Evolutionary conservation across 2,113 vertebrate species (phyloP).

Genomic region (Mirza zaza): DNA sequence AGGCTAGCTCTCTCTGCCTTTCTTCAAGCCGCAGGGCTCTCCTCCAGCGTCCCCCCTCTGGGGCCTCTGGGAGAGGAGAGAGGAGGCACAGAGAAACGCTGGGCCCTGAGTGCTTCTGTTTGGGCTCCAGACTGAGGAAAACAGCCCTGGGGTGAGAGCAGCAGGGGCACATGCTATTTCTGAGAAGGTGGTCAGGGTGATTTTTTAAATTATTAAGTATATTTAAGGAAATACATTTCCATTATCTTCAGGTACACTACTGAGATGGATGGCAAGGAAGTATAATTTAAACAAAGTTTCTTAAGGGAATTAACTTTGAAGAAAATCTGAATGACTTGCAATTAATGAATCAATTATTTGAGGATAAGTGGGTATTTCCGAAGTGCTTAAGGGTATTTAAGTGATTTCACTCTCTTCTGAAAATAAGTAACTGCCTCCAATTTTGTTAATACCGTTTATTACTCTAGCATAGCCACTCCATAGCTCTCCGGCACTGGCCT

Average conservation of each 20-base stretch:
- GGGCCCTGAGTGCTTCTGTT: neutral
- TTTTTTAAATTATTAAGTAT: neutral
- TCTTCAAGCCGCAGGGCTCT: neutral
- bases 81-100: neutral
- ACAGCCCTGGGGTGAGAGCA: neutral
- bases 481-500: neutral
- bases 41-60: too few species aligned
- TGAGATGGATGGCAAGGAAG: neutral
- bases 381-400: neutral
- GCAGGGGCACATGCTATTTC: neutral
- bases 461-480: neutral
- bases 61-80: neutral
- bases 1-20: neutral
- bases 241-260: neutral
- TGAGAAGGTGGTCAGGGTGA: neutral
- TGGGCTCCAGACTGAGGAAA: neutral
- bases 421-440: neutral
- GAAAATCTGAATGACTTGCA: neutral
- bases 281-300: neutral
- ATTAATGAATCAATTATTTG: slow-evolving; percentile 15
- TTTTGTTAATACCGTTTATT: neutral
- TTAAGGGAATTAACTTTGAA: neutral
- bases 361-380: neutral
- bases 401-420: neutral
- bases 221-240: neutral